phyloP scores from a whole-genome alignment of 1,140 invertebrate species.

The Octopus bimaculoides region DNA sequence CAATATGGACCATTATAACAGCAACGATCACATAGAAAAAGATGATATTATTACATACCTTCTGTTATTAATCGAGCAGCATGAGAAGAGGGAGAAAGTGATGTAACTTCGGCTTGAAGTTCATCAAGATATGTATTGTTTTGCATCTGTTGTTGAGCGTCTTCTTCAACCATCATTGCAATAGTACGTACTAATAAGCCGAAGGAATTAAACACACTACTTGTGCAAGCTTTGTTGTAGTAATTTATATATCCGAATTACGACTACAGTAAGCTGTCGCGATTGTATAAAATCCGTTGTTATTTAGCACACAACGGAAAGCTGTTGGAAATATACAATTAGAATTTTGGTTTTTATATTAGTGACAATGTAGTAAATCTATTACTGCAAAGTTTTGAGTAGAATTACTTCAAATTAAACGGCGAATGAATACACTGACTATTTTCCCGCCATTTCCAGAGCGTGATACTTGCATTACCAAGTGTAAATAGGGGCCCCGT shows the following conservation, averaged over 20 bases:
- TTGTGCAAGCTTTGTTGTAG: background rate
- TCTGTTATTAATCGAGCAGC: background rate
- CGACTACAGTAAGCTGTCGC: background rate
- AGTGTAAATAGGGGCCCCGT: background rate
- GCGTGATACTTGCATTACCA: background rate
- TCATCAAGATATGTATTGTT: slow-evolving; percentile 11
- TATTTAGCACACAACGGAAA: background rate
- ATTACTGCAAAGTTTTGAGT: background rate
- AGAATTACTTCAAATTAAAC: background rate
- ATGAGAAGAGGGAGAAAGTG: background rate
- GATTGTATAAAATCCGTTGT: background rate
- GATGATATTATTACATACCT: background rate
- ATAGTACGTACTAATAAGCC: background rate
- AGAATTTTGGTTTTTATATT: background rate
- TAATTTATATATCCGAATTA: slow-evolving; percentile 1
- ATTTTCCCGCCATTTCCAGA: background rate
- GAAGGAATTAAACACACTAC: background rate
- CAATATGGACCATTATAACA: no score
- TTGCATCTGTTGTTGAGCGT: slow-evolving; percentile 1
- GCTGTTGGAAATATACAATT: background rate
- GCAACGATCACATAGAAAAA: no score
- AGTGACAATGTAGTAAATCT: background rate
- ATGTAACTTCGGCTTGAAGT: background rate
- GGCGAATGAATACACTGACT: slow-evolving; percentile 1
- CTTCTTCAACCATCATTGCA: slow-evolving; percentile 2